Base-by-base conservation (phyloP, 2,888 invertebrate species). In the Parascotia fuliginaria region DNA sequence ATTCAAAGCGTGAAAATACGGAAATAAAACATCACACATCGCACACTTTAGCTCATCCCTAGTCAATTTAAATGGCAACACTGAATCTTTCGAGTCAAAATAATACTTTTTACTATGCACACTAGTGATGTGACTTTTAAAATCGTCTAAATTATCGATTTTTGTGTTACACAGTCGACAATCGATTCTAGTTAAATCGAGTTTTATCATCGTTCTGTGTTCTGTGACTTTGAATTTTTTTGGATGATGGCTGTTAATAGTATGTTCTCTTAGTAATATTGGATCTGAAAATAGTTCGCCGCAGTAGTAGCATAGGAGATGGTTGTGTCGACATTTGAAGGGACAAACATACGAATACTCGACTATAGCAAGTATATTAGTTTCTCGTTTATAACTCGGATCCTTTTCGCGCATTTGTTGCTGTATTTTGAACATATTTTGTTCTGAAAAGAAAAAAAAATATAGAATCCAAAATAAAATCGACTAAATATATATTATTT, bases 281-380 rank as follows among this genome's bases (percentile, higher is more conserved):
- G 90, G 89, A 13, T 90, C 87, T 0, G 75, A 54, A 65, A 77
- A 87, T 0, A 71, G 58, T 2, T 77, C 70, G 0, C 86, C 88
- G 32, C 92, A 92, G 54, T 91, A 92, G 60, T 87, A 90, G 40
- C 92, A 92, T 0, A 89, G 55, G 0, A 91, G 55, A 7, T 91
- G 83, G 58, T 89, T 91, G 51, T 91, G 90, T 0, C 91, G 54
- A 11, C 91, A 91, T 43, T 85, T 88, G 73, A 92, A 92, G 0
- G 92, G 91, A 4, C 87, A 88, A 0, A 81, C 86, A 41, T 76
- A 87, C 0, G 92, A 92, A 46, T 63, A 84, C 41, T 91, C 90
- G 0, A 92, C 75, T 14, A 91, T 81, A 0, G 86, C 79, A 0
- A 86, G 56, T n/a, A 89, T 80, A 44, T 92, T 92, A 0, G 84